Evolutionary conservation across 1,140 invertebrate species (phyloP).

Genomic region (Pseudobourletiella spinata): DNA sequence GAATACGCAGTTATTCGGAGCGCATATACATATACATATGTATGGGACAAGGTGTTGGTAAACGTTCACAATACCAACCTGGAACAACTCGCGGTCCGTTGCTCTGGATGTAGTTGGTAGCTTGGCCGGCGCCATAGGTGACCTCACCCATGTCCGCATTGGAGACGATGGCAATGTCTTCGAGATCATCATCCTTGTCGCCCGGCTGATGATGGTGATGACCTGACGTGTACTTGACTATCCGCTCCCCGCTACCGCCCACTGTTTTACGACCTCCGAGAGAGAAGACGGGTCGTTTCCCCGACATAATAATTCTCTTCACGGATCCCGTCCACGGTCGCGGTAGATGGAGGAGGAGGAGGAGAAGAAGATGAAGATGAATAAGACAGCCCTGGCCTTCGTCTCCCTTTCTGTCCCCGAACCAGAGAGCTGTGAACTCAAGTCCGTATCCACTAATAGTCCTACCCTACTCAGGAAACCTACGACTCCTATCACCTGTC

Average conservation of each 20-base stretch:
- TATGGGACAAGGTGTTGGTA: too few relatives aligned
- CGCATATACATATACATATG: too few relatives aligned
- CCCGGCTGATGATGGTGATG: constrained; percentile 35
- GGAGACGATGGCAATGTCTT: constrained; percentile 46
- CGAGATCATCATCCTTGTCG: constrained; percentile 43
- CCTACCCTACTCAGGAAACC: too few relatives aligned
- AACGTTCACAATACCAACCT: constrained; percentile 28
- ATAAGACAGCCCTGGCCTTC: not conserved
- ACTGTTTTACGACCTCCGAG: constrained; percentile 33
- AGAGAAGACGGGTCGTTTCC: constrained; percentile 35
- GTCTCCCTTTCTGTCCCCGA: constrained; percentile 1
- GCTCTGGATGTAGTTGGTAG: constrained; percentile 40
- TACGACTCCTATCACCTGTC: too few relatives aligned
- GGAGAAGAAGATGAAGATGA: not conserved
- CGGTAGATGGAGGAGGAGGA: not conserved
- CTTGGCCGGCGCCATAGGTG: constrained; percentile 42
- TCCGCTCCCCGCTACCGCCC: constrained; percentile 34
- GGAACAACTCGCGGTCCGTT: constrained; percentile 49
- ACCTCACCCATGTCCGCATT: constrained; percentile 43
- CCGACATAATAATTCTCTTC: constrained; percentile 30
- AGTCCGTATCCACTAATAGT: too few relatives aligned
- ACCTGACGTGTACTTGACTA: constrained; percentile 47
- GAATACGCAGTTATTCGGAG: too few relatives aligned
- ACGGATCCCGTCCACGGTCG: too few relatives aligned
- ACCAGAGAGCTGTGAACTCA: too few relatives aligned